Evolutionary conservation across 2,113 vertebrate species (phyloP).

Genomic region (Chaetodon trifascialis): DNA sequence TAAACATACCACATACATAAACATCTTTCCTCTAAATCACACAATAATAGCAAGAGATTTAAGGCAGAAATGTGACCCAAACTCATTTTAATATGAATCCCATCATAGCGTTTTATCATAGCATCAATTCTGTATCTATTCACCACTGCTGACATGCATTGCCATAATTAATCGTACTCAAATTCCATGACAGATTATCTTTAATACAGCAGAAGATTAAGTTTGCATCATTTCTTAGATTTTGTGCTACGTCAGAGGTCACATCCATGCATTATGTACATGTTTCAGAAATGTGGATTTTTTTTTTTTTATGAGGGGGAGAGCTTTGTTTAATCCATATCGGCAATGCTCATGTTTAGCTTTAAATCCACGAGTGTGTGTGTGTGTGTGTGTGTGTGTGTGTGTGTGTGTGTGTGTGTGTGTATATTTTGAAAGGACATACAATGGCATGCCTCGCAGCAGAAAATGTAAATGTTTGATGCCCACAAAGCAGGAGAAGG

Average conservation of each 20-base stretch:
- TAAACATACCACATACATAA: constrained; percentile 28
- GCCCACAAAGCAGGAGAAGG: too few species aligned
- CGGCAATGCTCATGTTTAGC: neutral
- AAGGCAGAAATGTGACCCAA: constrained; percentile 28
- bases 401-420: neutral
- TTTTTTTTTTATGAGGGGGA: neutral
- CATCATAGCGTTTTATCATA: constrained; percentile 33
- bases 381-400: neutral
- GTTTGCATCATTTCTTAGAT: constrained; percentile 40
- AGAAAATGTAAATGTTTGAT: too few species aligned
- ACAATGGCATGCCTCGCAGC: too few species aligned
- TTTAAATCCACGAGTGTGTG: neutral
- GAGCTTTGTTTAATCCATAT: constrained; percentile 7
- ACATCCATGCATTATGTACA: constrained; percentile 19
- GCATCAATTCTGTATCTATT: constrained; percentile 36
- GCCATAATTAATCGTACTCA: constrained; percentile 44
- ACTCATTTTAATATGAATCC: constrained; percentile 54
- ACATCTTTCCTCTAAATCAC: constrained; percentile 33
- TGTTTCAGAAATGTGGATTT: neutral
- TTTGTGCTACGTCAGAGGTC: constrained; percentile 27
- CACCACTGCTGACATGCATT: constrained; percentile 1
- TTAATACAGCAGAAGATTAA: constrained; percentile 43
- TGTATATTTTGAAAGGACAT: neutral
- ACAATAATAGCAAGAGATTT: constrained; percentile 29
- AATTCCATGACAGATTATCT: constrained; percentile 56